Percentiles rank a stretch among this genome's conserved stretches.
Evolutionary conservation across 2,888 invertebrate genomes (phyloP).

Genomic region (Athalia rosae): DNA sequence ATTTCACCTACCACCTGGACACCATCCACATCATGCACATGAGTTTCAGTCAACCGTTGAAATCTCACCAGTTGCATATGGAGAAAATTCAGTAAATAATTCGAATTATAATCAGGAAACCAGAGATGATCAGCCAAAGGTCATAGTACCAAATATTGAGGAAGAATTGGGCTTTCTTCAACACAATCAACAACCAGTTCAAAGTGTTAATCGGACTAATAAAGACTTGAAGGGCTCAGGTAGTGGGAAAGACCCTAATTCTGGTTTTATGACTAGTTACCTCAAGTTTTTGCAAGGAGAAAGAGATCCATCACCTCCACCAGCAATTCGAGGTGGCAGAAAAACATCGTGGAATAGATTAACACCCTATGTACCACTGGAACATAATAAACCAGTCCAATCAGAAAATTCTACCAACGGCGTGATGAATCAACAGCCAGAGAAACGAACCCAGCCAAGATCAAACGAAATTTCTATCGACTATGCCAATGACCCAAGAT

Average conservation of each 20-base stretch:
- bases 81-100: constrained; percentile 53
- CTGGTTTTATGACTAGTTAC: constrained; percentile 92
- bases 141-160: constrained; percentile 91
- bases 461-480: constrained; percentile 75
- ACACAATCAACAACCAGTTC: constrained; percentile 63
- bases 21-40: constrained; percentile 77
- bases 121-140: constrained; percentile 85
- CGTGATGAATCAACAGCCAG: constrained; percentile 45
- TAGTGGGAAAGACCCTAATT: constrained; percentile 77
- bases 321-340: constrained; percentile 80
- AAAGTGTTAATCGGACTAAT: constrained; percentile 75
- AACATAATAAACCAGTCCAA: constrained; percentile 54
- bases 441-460: constrained; percentile 50
- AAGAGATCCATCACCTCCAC: constrained; percentile 87
- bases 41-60: constrained; percentile 82
- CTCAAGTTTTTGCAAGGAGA: constrained; percentile 90
- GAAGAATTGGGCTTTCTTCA: constrained; percentile 88
- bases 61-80: constrained; percentile 76
- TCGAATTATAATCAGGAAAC: constrained; percentile 61
- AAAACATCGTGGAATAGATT: constrained; percentile 81
- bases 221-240: constrained; percentile 79
- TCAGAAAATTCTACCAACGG: constrained; percentile 53
- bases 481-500: constrained; percentile 80
- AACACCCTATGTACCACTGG: constrained; percentile 65
- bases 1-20: constrained; percentile 79